Evolutionary conservation across 2,888 invertebrate species (phyloP), one percentile per base, ranked within the genome.

Genomic region (Brenthis daphne): DNA sequence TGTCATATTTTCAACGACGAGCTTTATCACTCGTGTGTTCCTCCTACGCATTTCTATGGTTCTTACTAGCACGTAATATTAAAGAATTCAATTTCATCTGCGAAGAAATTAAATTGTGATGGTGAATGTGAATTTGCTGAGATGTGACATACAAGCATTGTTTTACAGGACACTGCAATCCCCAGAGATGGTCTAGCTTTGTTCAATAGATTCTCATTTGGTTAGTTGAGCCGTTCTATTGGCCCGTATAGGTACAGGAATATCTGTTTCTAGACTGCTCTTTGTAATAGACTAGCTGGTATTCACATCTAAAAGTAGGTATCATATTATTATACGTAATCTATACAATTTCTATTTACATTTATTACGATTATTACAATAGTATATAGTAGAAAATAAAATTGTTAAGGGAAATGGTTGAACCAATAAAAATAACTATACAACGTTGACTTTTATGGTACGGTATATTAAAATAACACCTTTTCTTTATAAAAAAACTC

Each of bases 61-160:
- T 43, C 11, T 43, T 43, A 37, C 37, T 37, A 43, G 37, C 1
- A 37, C 8, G 37, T 37, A 61, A 51, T 33, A 61, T 37, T 33
- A 53, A 51, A 12, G 47, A 58, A 54, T 66, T 66, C 60, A 60
- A 66, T 66, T 66, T 47, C 29, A 48, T 57, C 43, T 60, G 33
- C 12, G 61, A 61, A 37, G 53, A 16, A 33, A 50, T 48, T 66
- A 51, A 66, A 53, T 66, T 58, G 61, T 61, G 61, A 50, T 50
- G 57, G n/a, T 61, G 55, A 55, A 61, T 56, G 50, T 43, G 55
- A 61, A 37, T n/a, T 37, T 67, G 60, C 60, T 65, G 56, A 43
- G 65, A 61, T 65, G 56, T n/a, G 51, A 69, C 47, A 65, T 60
- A 51, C 60, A 61, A 56, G 53, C 69, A 69, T 69, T 69, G 69